Evolutionary conservation across 2,888 invertebrate genomes (phyloP).

Genomic region (Apotomis betuletana): DNA sequence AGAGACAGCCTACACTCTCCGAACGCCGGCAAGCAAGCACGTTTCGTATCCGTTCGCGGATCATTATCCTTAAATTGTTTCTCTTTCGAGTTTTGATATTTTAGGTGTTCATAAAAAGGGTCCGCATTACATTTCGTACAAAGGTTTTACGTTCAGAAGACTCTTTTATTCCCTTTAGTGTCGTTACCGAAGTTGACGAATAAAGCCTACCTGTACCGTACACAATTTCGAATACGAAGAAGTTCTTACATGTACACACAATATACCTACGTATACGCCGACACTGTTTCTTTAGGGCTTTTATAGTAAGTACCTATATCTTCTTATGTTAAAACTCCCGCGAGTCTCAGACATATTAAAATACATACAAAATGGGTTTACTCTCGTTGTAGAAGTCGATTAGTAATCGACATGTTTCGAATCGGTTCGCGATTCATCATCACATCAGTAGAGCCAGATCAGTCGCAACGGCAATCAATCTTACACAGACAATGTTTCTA

Average conservation of each 20-base stretch:
- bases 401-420: too few relatives aligned
- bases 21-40: constrained; percentile 5
- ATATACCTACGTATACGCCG: neutral
- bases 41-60: constrained; percentile 2
- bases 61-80: constrained; percentile 25
- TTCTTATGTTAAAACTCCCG: too few relatives aligned
- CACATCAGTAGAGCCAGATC: too few relatives aligned
- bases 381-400: too few relatives aligned
- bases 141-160: constrained; percentile 17
- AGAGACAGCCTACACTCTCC: neutral
- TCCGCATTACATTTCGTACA: constrained; percentile 20
- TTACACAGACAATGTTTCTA: too few relatives aligned
- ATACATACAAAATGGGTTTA: too few relatives aligned
- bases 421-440: too few relatives aligned
- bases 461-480: too few relatives aligned
- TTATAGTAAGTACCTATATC: too few relatives aligned
- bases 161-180: constrained; percentile 13
- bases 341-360: too few relatives aligned
- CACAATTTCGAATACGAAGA: neutral
- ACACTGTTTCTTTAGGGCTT: too few relatives aligned
- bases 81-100: constrained; percentile 21
- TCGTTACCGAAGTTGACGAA: constrained; percentile 10
- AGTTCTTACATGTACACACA: neutral
- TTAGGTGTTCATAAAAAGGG: constrained; percentile 17
- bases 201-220: neutral